Base-by-base conservation (phyloP, 2,113 vertebrate species). In the Eupsittula cactorum region DNA sequence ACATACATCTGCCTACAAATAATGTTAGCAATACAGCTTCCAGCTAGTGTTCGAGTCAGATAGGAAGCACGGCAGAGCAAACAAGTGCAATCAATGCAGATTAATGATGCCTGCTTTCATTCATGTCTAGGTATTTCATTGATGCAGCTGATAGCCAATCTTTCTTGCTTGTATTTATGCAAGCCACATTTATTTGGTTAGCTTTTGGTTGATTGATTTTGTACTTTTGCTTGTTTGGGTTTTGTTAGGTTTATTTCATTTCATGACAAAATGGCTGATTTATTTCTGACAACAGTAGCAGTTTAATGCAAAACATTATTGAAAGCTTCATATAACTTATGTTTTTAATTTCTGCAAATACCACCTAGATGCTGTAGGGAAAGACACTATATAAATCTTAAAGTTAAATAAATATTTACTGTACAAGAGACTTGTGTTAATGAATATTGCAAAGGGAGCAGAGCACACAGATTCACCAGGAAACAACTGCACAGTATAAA, bases 281-380 rank as follows among this genome's bases (percentile, higher is more conserved):
- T 96, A 96, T 96, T 94, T 94, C 88, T 97, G 96, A 96, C 92
- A 96, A 86, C 92, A 91, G 92, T 91, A 97, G 92, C 95, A 76
- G 88, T 95, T 97, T 96, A 96, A 96, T 97, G 90, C 92, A 94
- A 96, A 97, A 90, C 73, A 47, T 95, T 97, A 95, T 94, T 97
- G 95, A 96, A 95, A 96, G 96, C 91, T 96, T 96, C 88, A 92
- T 96, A 95, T 96, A 96, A 96, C 96, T 97, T 97, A 97, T 96
- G 96, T 92, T 97, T 96, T 96, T 96, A 97, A 97, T 97, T 97
- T 97, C 96, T 96, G 93, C 92, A 93, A 95, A 93, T 95, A 96
- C 93, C 86, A 96, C 93, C 90, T 97, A 95, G 96, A 94, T 94
- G 92, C 88, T 94, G 86, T 82, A 88, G 76, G 60, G 69, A 90